Evolutionary conservation across 1,140 invertebrate species (phyloP).

Genomic region (Tetramorium parvispinum): DNA sequence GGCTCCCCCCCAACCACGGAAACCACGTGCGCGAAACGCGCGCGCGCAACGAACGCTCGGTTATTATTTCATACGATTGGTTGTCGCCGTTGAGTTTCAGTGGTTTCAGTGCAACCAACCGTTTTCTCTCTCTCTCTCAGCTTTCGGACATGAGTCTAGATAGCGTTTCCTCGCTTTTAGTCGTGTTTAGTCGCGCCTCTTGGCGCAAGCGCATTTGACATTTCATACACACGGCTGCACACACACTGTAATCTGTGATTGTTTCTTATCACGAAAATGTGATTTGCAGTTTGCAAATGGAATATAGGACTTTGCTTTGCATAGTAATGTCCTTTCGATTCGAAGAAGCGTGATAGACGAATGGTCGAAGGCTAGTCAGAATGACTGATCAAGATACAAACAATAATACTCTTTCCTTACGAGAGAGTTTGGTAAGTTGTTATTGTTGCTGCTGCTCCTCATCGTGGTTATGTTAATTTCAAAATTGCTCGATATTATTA

Average conservation of each 20-base stretch:
- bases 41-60: no score
- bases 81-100: no score
- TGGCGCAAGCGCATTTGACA: neutral
- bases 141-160: neutral
- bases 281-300: constrained; percentile 52
- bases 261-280: constrained; percentile 51
- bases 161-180: neutral
- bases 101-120: no score
- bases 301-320: constrained; percentile 1
- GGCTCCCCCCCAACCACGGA: no score
- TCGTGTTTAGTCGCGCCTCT: no score
- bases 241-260: neutral
- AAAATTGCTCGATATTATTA: neutral
- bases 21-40: no score
- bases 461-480: constrained; percentile 4
- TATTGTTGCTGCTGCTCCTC: constrained; percentile 65
- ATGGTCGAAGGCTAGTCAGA: constrained; percentile 2
- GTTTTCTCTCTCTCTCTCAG: no score
- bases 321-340: constrained; percentile 31
- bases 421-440: constrained; percentile 80
- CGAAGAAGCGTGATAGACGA: neutral
- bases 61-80: no score
- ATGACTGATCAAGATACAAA: constrained; percentile 76
- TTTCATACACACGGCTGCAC: neutral
- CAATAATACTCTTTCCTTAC: constrained; percentile 69